Conservation (phyloP, 2,797 vertebrate genomes). For the Danio jaintianensis region DNA sequence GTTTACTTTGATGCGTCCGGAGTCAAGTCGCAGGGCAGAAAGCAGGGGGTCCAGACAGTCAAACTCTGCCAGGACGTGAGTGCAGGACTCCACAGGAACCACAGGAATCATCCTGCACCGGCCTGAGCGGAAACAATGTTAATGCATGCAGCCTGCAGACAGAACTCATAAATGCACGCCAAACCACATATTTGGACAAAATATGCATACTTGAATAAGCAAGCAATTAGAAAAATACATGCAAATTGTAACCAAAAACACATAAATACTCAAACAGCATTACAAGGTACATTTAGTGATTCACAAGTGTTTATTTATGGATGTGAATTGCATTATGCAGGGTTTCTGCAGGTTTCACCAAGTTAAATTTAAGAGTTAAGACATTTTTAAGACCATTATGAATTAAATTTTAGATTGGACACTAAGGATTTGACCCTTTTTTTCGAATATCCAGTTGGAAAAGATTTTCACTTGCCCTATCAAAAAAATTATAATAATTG, state of each 20-base stretch:
- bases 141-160: not conserved
- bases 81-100: conserved; percentile 82
- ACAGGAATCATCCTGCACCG: conserved; percentile 68
- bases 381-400: too few relatives aligned
- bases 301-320: not conserved
- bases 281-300: not conserved
- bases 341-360: too few relatives aligned
- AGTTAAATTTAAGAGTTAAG: too few relatives aligned
- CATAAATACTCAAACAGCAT: not conserved
- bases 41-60: conserved; percentile 91
- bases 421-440: too few relatives aligned
- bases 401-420: too few relatives aligned
- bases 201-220: not conserved
- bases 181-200: not conserved
- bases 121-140: conserved; percentile 24
- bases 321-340: too few relatives aligned
- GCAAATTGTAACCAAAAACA: not conserved
- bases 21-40: conserved; percentile 91
- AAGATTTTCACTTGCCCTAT: too few relatives aligned
- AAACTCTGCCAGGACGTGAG: conserved; percentile 90
- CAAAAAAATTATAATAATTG: too few relatives aligned
- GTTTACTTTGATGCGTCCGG: conserved; percentile 89
- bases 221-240: not conserved
- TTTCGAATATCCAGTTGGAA: too few relatives aligned
- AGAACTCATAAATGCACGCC: not conserved